These are phyloP conservation scores for Porites rus DNA, from an alignment of 92 coral and sea anemone species.

Conservation along the genomic window DNA sequence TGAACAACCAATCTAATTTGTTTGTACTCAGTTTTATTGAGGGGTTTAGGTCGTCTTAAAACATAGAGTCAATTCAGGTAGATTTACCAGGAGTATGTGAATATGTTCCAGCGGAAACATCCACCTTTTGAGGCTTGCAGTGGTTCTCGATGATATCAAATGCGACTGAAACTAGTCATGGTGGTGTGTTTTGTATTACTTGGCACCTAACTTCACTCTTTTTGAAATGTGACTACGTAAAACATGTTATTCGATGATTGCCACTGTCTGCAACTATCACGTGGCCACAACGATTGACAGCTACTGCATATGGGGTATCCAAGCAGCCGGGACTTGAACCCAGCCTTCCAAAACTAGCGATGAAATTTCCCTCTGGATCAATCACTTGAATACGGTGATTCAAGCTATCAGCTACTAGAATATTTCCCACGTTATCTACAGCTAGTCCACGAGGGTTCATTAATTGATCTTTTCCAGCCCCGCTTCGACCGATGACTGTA, in stretches of 20 bases:
- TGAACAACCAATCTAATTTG: too few species aligned
- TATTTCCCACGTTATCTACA: slow-evolving; percentile 74
- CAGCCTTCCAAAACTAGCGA: slow-evolving; percentile 88
- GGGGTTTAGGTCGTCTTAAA: too few species aligned
- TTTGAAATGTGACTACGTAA: slow-evolving; percentile 43
- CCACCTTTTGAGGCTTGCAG: too few species aligned
- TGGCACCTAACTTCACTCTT: background rate
- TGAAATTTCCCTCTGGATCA: slow-evolving; percentile 67
- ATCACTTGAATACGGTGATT: slow-evolving; percentile 95
- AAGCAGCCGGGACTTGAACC: slow-evolving; percentile 91
- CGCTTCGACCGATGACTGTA: slow-evolving; percentile 76
- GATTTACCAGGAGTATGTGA: too few species aligned
- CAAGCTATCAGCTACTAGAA: slow-evolving; percentile 85
- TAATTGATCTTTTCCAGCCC: slow-evolving; percentile 84
- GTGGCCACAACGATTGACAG: slow-evolving; percentile 86
- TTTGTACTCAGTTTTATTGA: too few species aligned
- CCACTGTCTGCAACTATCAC: slow-evolving; percentile 94
- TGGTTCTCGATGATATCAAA: too few species aligned
- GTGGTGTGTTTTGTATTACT: too few species aligned
- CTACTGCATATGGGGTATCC: slow-evolving; percentile 92
- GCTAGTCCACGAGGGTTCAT: slow-evolving; percentile 88
- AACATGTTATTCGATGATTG: slow-evolving; percentile 85
- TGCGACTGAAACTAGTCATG: too few species aligned
- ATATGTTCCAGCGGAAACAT: too few species aligned
- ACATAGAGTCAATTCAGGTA: too few species aligned